Evolutionary conservation across 1,140 invertebrate genomes (phyloP), one percentile per base, ranked within the genome.

Genomic region (Cataglyphis hispanica): DNA sequence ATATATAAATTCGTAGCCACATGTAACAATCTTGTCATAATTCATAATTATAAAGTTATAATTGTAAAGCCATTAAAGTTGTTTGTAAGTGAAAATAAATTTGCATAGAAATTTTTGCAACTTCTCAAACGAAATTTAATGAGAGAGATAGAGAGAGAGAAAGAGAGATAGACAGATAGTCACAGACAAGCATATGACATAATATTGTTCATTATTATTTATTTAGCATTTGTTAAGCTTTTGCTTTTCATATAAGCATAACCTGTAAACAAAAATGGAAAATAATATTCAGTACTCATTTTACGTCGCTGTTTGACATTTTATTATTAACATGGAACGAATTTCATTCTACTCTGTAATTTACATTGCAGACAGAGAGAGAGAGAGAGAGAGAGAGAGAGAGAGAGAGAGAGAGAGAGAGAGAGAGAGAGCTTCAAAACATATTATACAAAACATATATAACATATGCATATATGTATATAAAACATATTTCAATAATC

Each of bases 311-410:
- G 25, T 10, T 34, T 31, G 34, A 37, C 6, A 19, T 69, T 46
- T 46, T 50, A 22, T 53, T 53, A 72, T 72, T 50, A 27, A 72
- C 31, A 8, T 72, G 53, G 5, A 72, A 56, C 56, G 6, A 56
- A 16, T 37, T 34, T 56, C 34, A 56, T 72, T 34, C 56, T 72
- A 72, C 34, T n/a, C 16, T 37, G 69, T 31, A 72, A 72, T 72
- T 53, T 53, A 8, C n/a, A n/a, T 27, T 22, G 31, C 2, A 16
- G 19, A 56, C 1, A 11, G 43, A 46, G 13, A 13, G 11, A 1
- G 43, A 13, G 11, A 1, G 2, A 46, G 11, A 46, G 43, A 50
- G 46, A 50, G 46, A 50, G 13, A 46, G 13, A 13, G 13, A 43
- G 10, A 43, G 43, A 46, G 13, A 46, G 13, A 1, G 2, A 46